A percentile compares a stretch with the other conserved stretches of the same genome.
Conservation (phyloP, 2,797 vertebrate species). For the Coregonus sp. region DNA sequence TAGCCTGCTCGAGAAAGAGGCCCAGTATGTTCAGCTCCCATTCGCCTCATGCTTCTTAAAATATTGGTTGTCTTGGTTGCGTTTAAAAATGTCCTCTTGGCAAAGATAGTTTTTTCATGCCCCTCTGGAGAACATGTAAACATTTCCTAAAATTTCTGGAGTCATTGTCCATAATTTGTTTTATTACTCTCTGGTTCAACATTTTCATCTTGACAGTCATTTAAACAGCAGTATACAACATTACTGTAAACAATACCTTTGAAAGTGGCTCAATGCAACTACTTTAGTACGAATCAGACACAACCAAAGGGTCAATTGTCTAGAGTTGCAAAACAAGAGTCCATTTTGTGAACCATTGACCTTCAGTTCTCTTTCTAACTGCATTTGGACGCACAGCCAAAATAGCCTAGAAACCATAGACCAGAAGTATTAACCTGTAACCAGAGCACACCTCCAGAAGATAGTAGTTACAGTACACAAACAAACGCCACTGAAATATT, state of each 20-base stretch:
- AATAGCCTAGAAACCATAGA: too few species aligned
- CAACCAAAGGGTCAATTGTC: too few species aligned
- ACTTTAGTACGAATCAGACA: too few species aligned
- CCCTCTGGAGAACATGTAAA: constrained; percentile 6
- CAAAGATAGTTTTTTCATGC: constrained; percentile 26
- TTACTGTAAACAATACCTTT: neutral
- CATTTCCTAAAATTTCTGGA: neutral
- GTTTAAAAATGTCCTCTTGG: constrained; percentile 47
- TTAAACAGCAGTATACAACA: neutral
- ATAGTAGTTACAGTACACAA: neutral
- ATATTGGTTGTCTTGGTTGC: constrained; percentile 50
- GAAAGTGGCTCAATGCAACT: too few species aligned
- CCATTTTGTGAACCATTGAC: neutral
- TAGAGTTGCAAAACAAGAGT: too few species aligned
- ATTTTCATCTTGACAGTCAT: neutral
- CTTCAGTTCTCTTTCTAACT: neutral
- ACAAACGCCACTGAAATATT: neutral
- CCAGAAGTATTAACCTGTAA: too few species aligned
- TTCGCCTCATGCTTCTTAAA: constrained; percentile 32
- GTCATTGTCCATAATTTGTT: neutral
- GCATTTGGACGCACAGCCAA: too few species aligned
- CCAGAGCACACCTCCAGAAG: too few species aligned
- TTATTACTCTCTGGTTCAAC: neutral
- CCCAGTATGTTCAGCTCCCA: neutral
- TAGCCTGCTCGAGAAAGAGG: too few species aligned